These are phyloP conservation scores for Subacronicta megacephala DNA, from an alignment of 2,888 invertebrate species.

Conservation along the genomic window DNA sequence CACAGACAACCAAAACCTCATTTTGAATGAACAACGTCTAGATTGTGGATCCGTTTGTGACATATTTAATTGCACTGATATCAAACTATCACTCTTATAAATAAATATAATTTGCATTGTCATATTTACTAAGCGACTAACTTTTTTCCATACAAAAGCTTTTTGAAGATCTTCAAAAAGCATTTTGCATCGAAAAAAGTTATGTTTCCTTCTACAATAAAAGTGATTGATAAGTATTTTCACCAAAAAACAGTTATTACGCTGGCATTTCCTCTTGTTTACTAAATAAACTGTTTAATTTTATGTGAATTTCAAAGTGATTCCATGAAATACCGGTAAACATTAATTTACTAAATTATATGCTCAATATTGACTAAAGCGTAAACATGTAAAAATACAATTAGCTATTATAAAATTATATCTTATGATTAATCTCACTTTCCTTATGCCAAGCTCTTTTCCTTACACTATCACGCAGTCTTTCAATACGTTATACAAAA, in stretches of 20 bases:
- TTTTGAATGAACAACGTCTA: constrained; percentile 39
- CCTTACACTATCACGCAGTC: constrained; percentile 65
- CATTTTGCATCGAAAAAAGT: too few species aligned
- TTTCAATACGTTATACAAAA: constrained; percentile 55
- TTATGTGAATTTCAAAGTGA: too few species aligned
- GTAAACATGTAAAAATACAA: constrained; percentile 48
- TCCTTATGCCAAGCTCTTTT: constrained; percentile 66
- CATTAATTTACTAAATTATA: constrained; percentile 20
- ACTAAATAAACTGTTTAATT: too few species aligned
- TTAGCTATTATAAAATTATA: constrained; percentile 60
- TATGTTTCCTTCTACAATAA: too few species aligned
- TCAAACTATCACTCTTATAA: constrained; percentile 29
- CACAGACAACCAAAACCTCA: constrained; percentile 20
- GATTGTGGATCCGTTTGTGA: constrained; percentile 13
- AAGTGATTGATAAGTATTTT: too few species aligned
- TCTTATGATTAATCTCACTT: constrained; percentile 76
- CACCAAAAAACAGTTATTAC: too few species aligned
- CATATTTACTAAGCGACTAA: constrained; percentile 35
- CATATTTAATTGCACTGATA: constrained; percentile 30
- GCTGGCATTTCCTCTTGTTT: too few species aligned
- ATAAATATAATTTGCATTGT: constrained; percentile 29
- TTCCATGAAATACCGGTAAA: too few species aligned
- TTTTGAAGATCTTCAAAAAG: too few species aligned
- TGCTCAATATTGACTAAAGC: constrained; percentile 30
- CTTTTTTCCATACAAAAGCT: too few species aligned